phyloP scores from a whole-genome alignment of 2,797 vertebrate genomes.

The Morelia viridis region DNA sequence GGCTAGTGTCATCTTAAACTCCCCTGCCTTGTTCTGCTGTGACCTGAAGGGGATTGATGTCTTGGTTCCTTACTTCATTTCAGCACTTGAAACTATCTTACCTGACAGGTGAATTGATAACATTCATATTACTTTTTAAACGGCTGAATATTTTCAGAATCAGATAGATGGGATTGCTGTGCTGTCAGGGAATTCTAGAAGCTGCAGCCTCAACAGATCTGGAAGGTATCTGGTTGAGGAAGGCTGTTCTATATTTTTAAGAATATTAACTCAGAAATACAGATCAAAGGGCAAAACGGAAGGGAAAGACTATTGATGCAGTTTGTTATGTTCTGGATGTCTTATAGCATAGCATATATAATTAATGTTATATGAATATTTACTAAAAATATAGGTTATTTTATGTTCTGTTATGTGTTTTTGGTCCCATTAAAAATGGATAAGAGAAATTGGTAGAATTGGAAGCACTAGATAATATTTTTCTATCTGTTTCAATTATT shows the following conservation, averaged over 20 bases:
- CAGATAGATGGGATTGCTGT: neutral
- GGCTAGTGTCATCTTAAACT: constrained; percentile 91
- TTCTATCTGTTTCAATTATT: neutral
- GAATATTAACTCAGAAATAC: neutral
- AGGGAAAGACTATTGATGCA: neutral
- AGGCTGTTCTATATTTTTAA: neutral
- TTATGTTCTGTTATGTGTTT: neutral
- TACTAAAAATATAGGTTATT: neutral
- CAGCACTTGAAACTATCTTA: constrained; percentile 89
- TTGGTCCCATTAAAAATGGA: neutral
- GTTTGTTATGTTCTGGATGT: neutral
- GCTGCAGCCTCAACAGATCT: neutral
- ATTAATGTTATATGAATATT: neutral
- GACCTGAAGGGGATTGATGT: constrained; percentile 91
- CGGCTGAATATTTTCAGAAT: constrained; percentile 2
- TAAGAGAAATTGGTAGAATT: neutral
- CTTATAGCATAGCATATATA: neutral
- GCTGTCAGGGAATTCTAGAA: neutral
- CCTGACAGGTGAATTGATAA: constrained; percentile 84
- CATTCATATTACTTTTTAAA: neutral
- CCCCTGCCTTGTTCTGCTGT: constrained; percentile 89
- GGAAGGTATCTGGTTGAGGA: neutral
- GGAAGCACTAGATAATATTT: neutral
- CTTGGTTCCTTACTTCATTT: constrained; percentile 88
- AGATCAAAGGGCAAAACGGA: neutral